Conservation (phyloP, 2,113 vertebrate genomes). For the Catharus bicknelli region DNA sequence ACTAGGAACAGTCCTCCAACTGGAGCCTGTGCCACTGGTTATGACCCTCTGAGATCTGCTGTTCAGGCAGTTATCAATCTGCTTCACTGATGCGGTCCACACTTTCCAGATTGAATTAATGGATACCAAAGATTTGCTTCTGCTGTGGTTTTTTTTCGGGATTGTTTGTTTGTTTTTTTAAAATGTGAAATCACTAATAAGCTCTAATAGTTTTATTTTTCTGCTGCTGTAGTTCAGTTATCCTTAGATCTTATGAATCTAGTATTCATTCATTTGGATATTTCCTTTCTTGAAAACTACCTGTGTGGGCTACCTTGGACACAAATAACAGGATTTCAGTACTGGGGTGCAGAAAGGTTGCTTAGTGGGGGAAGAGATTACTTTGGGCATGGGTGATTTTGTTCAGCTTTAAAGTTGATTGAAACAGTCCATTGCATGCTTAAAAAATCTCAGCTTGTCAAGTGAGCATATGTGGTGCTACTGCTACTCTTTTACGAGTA, state of each 20-base stretch:
- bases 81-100: background rate
- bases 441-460: background rate
- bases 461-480: background rate
- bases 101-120: fast-evolving
- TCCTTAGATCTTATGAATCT: background rate
- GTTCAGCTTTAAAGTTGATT: background rate
- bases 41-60: background rate
- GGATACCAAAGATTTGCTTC: background rate
- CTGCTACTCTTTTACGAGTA: background rate
- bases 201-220: background rate
- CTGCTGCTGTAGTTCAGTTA: background rate
- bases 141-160: background rate
- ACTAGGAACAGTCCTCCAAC: fast-evolving
- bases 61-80: background rate
- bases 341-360: background rate
- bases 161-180: too few species aligned
- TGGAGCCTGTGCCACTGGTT: background rate
- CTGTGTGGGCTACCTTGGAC: background rate
- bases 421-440: background rate
- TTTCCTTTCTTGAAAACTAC: background rate
- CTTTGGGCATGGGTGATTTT: background rate
- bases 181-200: background rate
- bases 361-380: background rate
- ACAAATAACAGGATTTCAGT: background rate
- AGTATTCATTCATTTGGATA: background rate